Evolutionary conservation across 1,140 invertebrate genomes (phyloP), one percentile per base, ranked within the genome.

Genomic region (Melanaphis sacchari): DNA sequence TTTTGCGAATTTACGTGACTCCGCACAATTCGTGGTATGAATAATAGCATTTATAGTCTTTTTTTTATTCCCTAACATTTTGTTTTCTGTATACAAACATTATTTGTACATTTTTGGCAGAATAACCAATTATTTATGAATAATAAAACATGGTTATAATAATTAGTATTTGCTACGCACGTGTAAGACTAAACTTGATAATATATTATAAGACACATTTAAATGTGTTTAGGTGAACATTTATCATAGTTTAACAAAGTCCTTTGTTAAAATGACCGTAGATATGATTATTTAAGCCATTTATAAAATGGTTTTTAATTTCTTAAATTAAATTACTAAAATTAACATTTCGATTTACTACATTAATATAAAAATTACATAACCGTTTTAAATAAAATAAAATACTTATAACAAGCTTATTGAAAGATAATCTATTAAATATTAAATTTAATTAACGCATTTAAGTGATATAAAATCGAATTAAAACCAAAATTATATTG

Each of bases 1-100:
- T 91, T 91, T 91, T n/a, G 54, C 6, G 41, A 91, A 91, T 91
- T 43, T 91, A 91, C 90, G 90, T 76, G 90, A 91, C 54, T 76
- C 31, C 40, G 40, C 54, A 91, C 59, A 76, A 76, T 66, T 76
- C 41, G 90, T 66, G 59, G 90, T 91, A 76, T 91, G 54, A 91
- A 91, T 91, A 91, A 91, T 91, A 76, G 90, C 40, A 36, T 91
- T 76, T 91, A 66, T 76, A 76, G 59, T 76, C 59, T 36, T 90
- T 90, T 66, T 89, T 54, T 90, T 85, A 41, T 43, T n/a, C 41
- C 84, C n/a, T 43, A 87, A 87, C 31, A 43, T 87, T 87, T 46
- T 46, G 24, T 43, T 46, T 49, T 49, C 31, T 46, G 84, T 85
- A 87, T 7, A 85, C 11, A 40, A 89, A 89, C 46, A 36, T 38